These are phyloP conservation scores for Epirrita christyi DNA, from an alignment of 2,888 invertebrate species.

Conservation along the genomic window DNA sequence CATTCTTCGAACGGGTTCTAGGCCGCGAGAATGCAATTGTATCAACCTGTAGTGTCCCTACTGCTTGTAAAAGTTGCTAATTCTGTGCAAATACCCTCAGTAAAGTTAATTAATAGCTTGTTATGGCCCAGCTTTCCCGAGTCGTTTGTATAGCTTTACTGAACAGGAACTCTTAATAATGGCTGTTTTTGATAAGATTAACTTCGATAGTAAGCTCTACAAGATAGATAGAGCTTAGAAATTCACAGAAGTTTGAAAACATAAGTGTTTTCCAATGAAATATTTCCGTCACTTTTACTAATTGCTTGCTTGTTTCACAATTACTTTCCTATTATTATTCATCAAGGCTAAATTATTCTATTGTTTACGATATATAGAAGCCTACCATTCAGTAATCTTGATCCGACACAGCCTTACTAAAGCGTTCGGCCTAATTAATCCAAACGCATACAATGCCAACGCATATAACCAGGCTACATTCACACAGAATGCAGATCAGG, in stretches of 20 bases:
- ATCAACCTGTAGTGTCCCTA: slow-evolving; percentile 2
- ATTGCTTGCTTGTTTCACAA: no score
- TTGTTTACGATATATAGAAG: no score
- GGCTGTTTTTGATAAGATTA: slow-evolving; percentile 33
- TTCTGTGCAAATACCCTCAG: slow-evolving; percentile 46
- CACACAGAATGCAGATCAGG: neutral
- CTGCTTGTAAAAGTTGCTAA: slow-evolving; percentile 3
- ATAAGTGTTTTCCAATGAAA: no score
- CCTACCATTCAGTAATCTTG: slow-evolving; percentile 16
- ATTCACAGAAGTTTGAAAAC: neutral
- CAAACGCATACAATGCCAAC: slow-evolving; percentile 19
- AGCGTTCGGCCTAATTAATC: slow-evolving; percentile 20
- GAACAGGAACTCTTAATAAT: slow-evolving; percentile 30
- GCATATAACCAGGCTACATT: slow-evolving; percentile 8
- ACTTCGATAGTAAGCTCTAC: slow-evolving; percentile 18
- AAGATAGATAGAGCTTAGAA: slow-evolving; percentile 14
- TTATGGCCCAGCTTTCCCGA: slow-evolving; percentile 41
- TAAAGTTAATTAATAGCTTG: slow-evolving; percentile 54
- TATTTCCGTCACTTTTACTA: no score
- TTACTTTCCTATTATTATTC: no score
- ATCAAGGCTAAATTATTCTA: no score
- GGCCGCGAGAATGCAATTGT: neutral
- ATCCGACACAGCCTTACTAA: slow-evolving; percentile 7
- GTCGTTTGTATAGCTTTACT: slow-evolving; percentile 35
- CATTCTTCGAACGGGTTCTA: no score